Evolutionary conservation across 2,888 invertebrate species (phyloP), one percentile per base, ranked within the genome.

Genomic region (Drosophila acutilabella): DNA sequence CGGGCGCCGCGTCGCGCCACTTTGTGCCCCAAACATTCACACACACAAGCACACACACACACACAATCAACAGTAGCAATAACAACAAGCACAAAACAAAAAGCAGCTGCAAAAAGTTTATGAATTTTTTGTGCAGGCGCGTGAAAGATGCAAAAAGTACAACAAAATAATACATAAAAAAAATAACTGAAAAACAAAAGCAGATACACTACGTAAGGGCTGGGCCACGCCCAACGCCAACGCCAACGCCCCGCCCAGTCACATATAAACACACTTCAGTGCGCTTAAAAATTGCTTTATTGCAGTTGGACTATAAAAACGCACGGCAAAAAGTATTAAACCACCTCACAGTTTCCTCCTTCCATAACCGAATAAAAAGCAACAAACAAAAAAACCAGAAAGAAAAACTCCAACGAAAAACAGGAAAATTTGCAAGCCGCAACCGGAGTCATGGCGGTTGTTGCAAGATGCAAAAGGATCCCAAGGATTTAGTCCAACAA

Each of bases 291-390:
- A 85, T 89, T 85, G 84, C 88, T 85, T 85, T 85, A 85, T 85
- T 85, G 89, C 89, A 89, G 80, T 88, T 67, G 88, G 84, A 85
- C 88, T 87, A 84, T 84, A 84, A 84, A 89, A 84, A 89, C 88
- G 83, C 88, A 89, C 89, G 85, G 79, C 79, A 81, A 64, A 72
- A 69, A 64, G 78, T 77, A 80, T 77, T 72, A 78, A 78, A 47
- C 61, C 53, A 59, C 41, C 64, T 45, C 56, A 47, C 47, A 18
- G 20, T 26, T 26, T 14, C 42, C 11, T 36, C 74, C 47, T 36
- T 48, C 33, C 54, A n/a, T 45, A 30, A 6, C 56, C 33, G 16
- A 16, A 30, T 2, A 30, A 30, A 30, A 30, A 30, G 30, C 7
- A 45, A 13, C 42, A 61, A 65, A 56, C 56, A 16, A 20, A 48